Base-by-base conservation (phyloP, 2,797 vertebrate genomes). In the Jordanella pulchra region DNA sequence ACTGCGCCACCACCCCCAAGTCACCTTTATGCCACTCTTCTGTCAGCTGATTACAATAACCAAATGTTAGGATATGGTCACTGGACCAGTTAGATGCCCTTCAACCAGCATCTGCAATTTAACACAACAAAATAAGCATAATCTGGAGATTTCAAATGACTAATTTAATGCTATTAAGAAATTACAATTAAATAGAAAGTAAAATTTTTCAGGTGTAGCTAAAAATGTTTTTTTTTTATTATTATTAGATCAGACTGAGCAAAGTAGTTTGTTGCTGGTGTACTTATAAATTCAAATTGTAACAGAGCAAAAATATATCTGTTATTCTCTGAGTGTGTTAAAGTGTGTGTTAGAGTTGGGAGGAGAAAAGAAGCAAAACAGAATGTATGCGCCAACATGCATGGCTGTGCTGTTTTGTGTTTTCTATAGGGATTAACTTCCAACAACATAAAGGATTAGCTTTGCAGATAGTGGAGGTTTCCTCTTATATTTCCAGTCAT, bases 401-500 rank as follows among this genome's bases (percentile, higher is more conserved):
- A 79, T 78, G 35, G 71, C 73, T 60, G 69, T 53, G 28, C 54
- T 82, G 76, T 86, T 76, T 65, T 83, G 68, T 86, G 50, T 85
- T 85, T 81, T 81, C 72, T 76, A 45, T 78, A 70, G 48, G 76
- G 77, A 87, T 91, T 88, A 84, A 73, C 67, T 67, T 28, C 71
- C 72, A 39, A 64, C 7, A 45, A 83, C 85, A 78, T 72, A 58
- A 71, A 80, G 81, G 87, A 86, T 91, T 88, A 87, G 28, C 63
- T 78, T 75, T 69, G 77, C 84, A 71, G n/a, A 80, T 84, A 74
- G 48, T 71, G 27, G 32, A 79, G 56, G 76, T 54, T 75, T 61
- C 58, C 65, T 83, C 65, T 80, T 69, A 87, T 77, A 76, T 84
- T 80, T 50, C 58, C 32, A 75, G 72, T 80, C 76, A 70, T 87